Evolutionary conservation across 2,113 vertebrate species (phyloP).

Genomic region (Cephalophus harveyi): DNA sequence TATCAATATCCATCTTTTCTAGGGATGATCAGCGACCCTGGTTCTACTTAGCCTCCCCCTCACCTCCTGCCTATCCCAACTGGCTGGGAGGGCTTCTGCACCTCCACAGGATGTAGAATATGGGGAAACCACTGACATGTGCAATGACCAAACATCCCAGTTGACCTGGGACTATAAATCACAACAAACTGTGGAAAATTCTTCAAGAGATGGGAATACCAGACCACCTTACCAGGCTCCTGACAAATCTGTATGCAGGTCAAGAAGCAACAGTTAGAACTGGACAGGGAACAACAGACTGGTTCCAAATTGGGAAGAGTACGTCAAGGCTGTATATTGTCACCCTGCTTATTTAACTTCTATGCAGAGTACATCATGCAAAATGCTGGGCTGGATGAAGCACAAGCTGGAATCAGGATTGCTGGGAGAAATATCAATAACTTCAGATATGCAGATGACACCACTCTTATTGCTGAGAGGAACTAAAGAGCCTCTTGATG

Average conservation of each 20-base stretch:
- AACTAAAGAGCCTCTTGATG: neutral
- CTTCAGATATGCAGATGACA: neutral
- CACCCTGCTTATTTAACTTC: neutral
- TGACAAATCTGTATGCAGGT: neutral
- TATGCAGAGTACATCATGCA: neutral
- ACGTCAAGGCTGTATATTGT: neutral
- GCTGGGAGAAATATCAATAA: neutral
- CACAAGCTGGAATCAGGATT: neutral
- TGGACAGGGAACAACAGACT: neutral
- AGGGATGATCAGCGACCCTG: neutral
- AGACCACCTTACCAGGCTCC: neutral
- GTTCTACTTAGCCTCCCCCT: neutral
- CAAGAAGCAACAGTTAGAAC: neutral
- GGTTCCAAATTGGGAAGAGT: neutral
- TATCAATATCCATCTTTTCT: neutral
- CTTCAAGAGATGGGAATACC: neutral
- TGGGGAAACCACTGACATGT: neutral
- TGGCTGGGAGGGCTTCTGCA: too few relatives aligned
- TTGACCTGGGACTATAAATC: neutral
- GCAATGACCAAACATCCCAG: neutral
- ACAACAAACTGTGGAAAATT: neutral
- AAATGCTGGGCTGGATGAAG: neutral
- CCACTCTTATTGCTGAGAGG: neutral
- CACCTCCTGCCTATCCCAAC: fast-evolving
- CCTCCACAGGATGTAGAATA: too few relatives aligned